Percentiles rank a stretch among this genome's conserved stretches.
These are phyloP conservation scores for Autographa gamma DNA, from an alignment of 2,888 invertebrate genomes.

Conservation along the genomic window DNA sequence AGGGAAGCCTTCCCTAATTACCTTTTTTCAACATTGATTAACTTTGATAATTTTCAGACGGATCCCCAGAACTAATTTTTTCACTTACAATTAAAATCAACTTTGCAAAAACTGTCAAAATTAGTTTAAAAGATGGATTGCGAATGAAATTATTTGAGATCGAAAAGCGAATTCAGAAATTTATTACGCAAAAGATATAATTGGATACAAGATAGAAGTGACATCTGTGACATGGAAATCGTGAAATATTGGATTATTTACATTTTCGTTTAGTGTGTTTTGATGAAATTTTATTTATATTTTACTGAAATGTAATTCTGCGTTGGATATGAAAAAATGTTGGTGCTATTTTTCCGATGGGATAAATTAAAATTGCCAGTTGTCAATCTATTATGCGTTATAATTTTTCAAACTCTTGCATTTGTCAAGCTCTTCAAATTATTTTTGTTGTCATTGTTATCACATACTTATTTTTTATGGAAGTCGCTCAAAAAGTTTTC, in stretches of 20 bases:
- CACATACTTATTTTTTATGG: background rate
- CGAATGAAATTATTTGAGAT: constrained; percentile 43
- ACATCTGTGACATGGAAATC: constrained; percentile 7
- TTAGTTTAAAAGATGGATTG: constrained; percentile 47
- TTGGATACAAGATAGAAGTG: constrained; percentile 28
- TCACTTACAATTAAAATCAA: constrained; percentile 44
- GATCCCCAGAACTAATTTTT: constrained; percentile 28
- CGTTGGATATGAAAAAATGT: too few species aligned
- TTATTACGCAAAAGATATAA: constrained; percentile 18
- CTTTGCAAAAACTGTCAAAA: constrained; percentile 45
- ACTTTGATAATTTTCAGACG: constrained; percentile 21
- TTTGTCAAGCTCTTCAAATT: too few species aligned
- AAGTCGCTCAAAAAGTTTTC: background rate
- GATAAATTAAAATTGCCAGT: too few species aligned
- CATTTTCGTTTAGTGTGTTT: background rate
- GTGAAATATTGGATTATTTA: constrained; percentile 5
- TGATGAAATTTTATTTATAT: background rate
- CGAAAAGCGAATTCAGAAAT: constrained; percentile 25
- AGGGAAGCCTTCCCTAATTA: constrained; percentile 19
- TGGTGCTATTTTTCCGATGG: too few species aligned
- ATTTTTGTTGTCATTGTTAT: background rate
- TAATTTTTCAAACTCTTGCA: too few species aligned
- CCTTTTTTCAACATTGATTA: constrained; percentile 32
- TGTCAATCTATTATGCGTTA: too few species aligned
- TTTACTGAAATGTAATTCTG: background rate